A percentile compares a stretch with the other conserved stretches of the same genome.
phyloP scores from a whole-genome alignment of 2,888 invertebrate genomes.

The Hirtodrosophila duncani region DNA sequence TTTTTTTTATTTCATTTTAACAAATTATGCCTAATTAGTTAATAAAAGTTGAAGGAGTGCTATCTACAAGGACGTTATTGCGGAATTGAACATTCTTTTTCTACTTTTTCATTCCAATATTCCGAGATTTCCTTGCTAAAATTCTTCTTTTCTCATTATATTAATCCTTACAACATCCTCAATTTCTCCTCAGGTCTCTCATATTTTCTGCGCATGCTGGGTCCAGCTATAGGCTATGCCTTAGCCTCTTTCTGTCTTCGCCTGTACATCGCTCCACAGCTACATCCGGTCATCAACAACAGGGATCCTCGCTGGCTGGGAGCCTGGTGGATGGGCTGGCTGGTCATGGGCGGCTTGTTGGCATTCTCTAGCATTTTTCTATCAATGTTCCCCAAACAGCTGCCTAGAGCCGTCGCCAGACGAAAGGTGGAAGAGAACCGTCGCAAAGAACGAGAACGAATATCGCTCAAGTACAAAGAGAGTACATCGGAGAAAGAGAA shows the following conservation, averaged over 20 bases:
- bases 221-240: conserved; percentile 84
- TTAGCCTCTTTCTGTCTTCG: conserved; percentile 83
- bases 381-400: conserved; percentile 84
- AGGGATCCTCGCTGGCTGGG: conserved; percentile 88
- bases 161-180: too few relatives aligned
- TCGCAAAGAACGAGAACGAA: conserved; percentile 46
- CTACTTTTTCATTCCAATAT: too few relatives aligned
- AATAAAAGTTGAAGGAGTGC: too few relatives aligned
- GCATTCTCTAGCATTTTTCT: conserved; percentile 82
- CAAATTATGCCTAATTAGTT: too few relatives aligned
- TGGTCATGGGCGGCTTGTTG: conserved; percentile 81
- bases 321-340: conserved; percentile 90
- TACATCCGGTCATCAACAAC: conserved; percentile 83
- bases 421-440: conserved; percentile 77
- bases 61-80: too few relatives aligned
- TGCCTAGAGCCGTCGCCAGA: conserved; percentile 83
- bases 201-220: conserved; percentile 84
- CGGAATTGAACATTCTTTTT: too few relatives aligned
- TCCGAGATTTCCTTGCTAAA: too few relatives aligned
- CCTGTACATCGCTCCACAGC: conserved; percentile 83
- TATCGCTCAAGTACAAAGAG: conserved; percentile 41
- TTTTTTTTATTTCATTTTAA: too few relatives aligned
- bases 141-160: too few relatives aligned
- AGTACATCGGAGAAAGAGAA: conserved; percentile 52
- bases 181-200: conserved; percentile 84